These are phyloP conservation scores for Coenobita brevimanus DNA, from an alignment of 1,140 invertebrate genomes.

Conservation along the genomic window DNA sequence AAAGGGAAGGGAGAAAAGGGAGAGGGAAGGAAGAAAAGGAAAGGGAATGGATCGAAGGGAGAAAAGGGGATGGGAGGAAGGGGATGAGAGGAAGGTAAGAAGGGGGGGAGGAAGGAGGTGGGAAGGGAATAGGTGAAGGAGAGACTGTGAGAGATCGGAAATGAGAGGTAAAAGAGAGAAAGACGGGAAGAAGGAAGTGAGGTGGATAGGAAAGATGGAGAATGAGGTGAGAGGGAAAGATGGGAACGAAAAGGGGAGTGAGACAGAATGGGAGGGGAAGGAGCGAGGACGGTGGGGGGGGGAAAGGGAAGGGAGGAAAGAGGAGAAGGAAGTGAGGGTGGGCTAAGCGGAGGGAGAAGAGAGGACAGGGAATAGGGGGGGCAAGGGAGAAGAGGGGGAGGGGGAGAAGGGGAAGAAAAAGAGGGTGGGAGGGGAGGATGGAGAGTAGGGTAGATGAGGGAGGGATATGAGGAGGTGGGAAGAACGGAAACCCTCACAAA, in stretches of 20 bases:
- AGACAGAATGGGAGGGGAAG: no score
- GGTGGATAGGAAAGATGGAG: constrained; percentile 10
- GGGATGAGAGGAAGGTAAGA: background rate
- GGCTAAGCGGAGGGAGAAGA: background rate
- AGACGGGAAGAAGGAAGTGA: background rate
- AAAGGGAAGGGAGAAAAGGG: background rate
- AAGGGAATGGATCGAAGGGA: background rate
- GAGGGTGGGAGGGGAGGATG: background rate
- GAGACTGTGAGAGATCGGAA: no score
- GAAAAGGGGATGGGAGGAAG: background rate
- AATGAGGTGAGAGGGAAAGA: no score
- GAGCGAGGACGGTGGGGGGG: no score
- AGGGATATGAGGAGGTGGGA: background rate
- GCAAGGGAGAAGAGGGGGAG: background rate
- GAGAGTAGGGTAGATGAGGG: background rate
- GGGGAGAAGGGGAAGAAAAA: constrained; percentile 5
- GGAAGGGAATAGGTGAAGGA: no score
- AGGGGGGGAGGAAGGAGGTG: no score
- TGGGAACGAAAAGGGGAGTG: no score
- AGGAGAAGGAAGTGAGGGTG: background rate
- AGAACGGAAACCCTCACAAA: background rate
- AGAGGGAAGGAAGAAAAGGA: background rate
- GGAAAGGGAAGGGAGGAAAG: constrained; percentile 6
- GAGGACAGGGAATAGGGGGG: background rate
- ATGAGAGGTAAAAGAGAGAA: no score